Percentiles rank a stretch among this genome's conserved stretches.
Conservation (phyloP, 2,113 vertebrate species). For the Corvus hawaiiensis region DNA sequence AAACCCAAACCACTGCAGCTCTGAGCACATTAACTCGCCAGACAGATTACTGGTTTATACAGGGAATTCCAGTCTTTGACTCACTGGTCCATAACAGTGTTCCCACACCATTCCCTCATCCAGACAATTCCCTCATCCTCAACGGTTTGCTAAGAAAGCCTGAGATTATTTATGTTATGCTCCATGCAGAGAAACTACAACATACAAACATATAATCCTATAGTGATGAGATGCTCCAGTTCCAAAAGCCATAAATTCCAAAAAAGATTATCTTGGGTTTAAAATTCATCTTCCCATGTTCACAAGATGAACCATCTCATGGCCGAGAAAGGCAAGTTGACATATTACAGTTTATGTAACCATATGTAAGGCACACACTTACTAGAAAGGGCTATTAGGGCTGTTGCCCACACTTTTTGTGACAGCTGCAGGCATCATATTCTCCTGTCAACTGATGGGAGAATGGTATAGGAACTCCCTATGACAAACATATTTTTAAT, state of each 20-base stretch:
- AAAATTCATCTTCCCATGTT: background rate
- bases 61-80: slow-evolving; percentile 43
- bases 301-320: background rate
- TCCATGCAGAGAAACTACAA: background rate
- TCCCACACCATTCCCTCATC: slow-evolving; percentile 8
- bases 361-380: background rate
- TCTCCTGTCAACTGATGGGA: background rate
- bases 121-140: background rate
- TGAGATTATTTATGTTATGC: background rate
- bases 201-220: background rate
- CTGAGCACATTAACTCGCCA: background rate
- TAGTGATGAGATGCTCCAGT: background rate
- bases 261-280: background rate
- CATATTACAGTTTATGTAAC: background rate
- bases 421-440: background rate
- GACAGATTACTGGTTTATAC: background rate
- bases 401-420: background rate
- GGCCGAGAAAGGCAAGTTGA: background rate
- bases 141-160: background rate
- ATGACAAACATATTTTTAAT: background rate
- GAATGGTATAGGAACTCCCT: background rate
- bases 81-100: background rate
- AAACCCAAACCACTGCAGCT: slow-evolving; percentile 3
- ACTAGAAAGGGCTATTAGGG: background rate
- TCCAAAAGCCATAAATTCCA: background rate